Conservation (phyloP, 2,888 invertebrate species). For the Xiphydria camelus region DNA sequence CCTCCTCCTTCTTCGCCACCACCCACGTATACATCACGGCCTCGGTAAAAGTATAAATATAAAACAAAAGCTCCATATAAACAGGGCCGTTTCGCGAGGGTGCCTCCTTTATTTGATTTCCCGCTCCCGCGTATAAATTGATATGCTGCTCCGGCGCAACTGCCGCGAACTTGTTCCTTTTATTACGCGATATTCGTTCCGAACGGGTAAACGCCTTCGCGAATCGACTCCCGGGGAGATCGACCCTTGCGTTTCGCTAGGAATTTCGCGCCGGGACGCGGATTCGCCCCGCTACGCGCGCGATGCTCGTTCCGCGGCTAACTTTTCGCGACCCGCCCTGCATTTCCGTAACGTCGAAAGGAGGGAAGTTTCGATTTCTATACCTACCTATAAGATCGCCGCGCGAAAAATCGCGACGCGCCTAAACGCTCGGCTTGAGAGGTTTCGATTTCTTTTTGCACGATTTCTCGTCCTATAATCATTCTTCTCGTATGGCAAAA, state of each 20-base stretch:
- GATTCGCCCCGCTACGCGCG: too few species aligned
- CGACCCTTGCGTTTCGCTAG: too few species aligned
- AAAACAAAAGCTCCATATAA: slow-evolving; percentile 46
- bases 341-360: too few species aligned
- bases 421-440: neutral
- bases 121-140: slow-evolving; percentile 40
- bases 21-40: slow-evolving; percentile 43
- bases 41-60: slow-evolving; percentile 44
- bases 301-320: too few species aligned
- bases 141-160: slow-evolving; percentile 34
- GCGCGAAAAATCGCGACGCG: too few species aligned
- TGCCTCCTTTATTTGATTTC: slow-evolving; percentile 48
- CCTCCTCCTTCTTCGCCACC: slow-evolving; percentile 25
- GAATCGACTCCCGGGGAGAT: too few species aligned
- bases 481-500: too few species aligned
- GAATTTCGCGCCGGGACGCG: too few species aligned
- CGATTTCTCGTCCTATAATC: neutral
- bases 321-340: too few species aligned
- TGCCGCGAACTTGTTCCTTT: slow-evolving; percentile 23
- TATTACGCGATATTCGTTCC: slow-evolving; percentile 26
- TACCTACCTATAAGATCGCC: too few species aligned
- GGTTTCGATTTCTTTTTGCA: neutral
- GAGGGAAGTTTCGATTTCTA: too few species aligned
- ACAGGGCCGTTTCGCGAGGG: slow-evolving; percentile 36
- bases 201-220: slow-evolving; percentile 20